These are phyloP conservation scores for Magallana gigas DNA, from an alignment of 1,140 invertebrate genomes.

Conservation along the genomic window DNA sequence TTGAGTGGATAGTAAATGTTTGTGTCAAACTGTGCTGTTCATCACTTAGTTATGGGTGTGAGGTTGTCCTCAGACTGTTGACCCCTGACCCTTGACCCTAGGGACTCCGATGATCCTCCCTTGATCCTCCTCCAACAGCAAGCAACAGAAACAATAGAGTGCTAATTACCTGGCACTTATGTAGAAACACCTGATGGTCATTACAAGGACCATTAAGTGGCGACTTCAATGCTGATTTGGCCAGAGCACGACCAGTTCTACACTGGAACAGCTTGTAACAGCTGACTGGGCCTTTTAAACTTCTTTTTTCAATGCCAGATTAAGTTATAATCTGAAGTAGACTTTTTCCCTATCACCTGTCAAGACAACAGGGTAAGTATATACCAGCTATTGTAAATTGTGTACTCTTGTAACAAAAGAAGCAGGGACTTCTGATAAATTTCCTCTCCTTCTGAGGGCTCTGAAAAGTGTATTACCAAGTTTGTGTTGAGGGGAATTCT, in stretches of 20 bases:
- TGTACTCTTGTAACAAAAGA: not conserved
- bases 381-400: not conserved
- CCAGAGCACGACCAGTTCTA: not conserved
- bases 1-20: no score
- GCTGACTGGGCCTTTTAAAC: not conserved
- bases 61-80: no score
- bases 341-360: not conserved
- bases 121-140: not conserved
- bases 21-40: no score
- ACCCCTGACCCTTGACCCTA: not conserved
- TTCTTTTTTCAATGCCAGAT: not conserved
- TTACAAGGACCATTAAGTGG: not conserved
- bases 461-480: not conserved
- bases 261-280: not conserved
- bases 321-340: constrained; percentile 3
- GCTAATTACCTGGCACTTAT: constrained; percentile 6
- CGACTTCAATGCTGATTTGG: not conserved
- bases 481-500: not conserved
- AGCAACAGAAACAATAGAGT: not conserved
- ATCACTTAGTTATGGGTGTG: no score
- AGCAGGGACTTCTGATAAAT: constrained; percentile 14
- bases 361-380: not conserved
- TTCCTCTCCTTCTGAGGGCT: not conserved
- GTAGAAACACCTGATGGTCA: constrained; percentile 19
- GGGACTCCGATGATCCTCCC: not conserved